Conservation (phyloP, 2,113 vertebrate genomes). For the Morone chrysops region DNA sequence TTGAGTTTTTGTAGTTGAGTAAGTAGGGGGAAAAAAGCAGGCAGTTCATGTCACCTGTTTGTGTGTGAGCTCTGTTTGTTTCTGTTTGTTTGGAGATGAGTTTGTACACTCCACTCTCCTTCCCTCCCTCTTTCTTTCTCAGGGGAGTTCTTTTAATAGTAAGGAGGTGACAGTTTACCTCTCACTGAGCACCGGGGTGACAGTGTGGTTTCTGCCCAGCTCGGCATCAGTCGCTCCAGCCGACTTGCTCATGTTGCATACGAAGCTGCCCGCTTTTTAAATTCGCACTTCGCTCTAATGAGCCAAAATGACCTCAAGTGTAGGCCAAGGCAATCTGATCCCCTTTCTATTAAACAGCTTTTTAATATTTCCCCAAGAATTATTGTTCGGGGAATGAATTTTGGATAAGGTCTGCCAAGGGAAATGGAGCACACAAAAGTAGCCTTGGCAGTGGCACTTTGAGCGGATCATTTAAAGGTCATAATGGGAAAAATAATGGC, state of each 20-base stretch:
- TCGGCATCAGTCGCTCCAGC: constrained; percentile 27
- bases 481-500: constrained; percentile 70
- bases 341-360: constrained; percentile 66
- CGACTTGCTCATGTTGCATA: constrained; percentile 23
- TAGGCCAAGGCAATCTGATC: constrained; percentile 60
- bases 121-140: constrained; percentile 41
- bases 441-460: constrained; percentile 64
- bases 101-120: constrained; percentile 48
- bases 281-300: constrained; percentile 52
- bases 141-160: constrained; percentile 80
- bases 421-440: constrained; percentile 69
- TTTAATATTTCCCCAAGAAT: constrained; percentile 70
- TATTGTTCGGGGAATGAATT: constrained; percentile 70
- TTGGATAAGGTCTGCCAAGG: constrained; percentile 68
- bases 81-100: constrained; percentile 69
- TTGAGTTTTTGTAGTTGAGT: constrained; percentile 20
- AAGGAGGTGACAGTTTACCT: constrained; percentile 77
- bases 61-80: constrained; percentile 48
- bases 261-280: constrained; percentile 28
- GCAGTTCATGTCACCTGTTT: constrained; percentile 28
- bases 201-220: constrained; percentile 69
- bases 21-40: constrained; percentile 9
- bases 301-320: constrained; percentile 58
- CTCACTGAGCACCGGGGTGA: constrained; percentile 47
- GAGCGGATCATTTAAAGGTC: constrained; percentile 68